phyloP scores from a whole-genome alignment of 2,113 vertebrate species.

The Xerus inauris region DNA sequence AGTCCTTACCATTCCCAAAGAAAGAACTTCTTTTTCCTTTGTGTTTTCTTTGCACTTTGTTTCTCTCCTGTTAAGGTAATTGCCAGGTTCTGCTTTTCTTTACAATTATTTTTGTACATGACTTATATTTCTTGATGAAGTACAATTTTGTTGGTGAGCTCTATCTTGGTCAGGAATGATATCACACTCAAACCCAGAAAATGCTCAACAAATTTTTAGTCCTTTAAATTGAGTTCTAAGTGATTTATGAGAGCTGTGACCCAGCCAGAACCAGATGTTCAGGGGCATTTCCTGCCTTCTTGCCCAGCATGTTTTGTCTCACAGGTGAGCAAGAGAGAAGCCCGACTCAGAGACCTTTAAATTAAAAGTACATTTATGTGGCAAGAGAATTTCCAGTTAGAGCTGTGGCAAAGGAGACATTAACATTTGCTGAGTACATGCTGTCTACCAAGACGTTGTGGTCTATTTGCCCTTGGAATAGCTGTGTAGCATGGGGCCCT shows the following conservation, averaged over 20 bases:
- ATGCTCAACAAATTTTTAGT: neutral
- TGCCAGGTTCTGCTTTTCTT: neutral
- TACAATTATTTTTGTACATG: neutral
- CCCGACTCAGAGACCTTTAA: neutral
- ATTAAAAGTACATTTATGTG: neutral
- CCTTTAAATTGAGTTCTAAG: neutral
- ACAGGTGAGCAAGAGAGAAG: neutral
- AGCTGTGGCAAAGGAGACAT: neutral
- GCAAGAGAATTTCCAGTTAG: neutral
- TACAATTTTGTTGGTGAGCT: neutral
- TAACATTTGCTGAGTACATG: neutral
- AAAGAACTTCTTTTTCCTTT: neutral
- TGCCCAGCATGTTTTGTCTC: neutral
- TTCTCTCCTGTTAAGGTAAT: neutral
- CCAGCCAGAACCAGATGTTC: neutral
- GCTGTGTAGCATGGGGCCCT: neutral
- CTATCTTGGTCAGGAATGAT: neutral
- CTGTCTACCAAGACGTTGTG: neutral
- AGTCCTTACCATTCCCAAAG: neutral
- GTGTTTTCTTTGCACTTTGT: neutral
- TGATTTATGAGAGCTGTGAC: neutral
- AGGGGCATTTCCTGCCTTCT: neutral
- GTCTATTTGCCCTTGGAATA: neutral
- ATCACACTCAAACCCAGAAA: neutral
- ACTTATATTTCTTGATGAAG: neutral